phyloP scores from a whole-genome alignment of 2,113 vertebrate species.

The Elachura formosa region DNA sequence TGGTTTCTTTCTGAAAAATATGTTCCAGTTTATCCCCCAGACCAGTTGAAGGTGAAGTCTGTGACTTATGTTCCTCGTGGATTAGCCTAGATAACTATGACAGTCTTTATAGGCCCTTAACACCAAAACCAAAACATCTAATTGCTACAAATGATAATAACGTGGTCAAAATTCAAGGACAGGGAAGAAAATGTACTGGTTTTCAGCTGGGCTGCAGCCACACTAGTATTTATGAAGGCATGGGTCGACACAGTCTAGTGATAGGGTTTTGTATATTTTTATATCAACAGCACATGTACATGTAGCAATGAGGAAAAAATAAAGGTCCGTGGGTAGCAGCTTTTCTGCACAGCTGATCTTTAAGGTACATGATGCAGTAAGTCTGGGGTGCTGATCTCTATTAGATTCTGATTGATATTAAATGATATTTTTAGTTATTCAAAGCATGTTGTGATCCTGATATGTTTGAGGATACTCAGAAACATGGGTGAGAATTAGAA shows the following conservation, averaged over 20 bases:
- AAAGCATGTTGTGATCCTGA: slow-evolving; percentile 31
- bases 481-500: slow-evolving; percentile 39
- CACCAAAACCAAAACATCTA: background rate
- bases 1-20: background rate
- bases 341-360: background rate
- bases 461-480: slow-evolving; percentile 24
- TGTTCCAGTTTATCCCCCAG: background rate
- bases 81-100: background rate
- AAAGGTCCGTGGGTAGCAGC: background rate
- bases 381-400: background rate
- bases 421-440: slow-evolving; percentile 19
- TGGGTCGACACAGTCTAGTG: background rate
- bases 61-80: background rate
- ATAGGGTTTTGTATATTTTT: background rate
- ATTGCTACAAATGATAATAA: background rate
- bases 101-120: background rate
- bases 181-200: background rate
- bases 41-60: background rate
- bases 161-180: background rate
- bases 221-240: background rate
- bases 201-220: background rate
- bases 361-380: background rate
- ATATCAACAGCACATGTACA: background rate
- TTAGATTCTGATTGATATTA: background rate
- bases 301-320: background rate